Conservation (phyloP, 2,797 vertebrate species). For the Fundulus diaphanus region DNA sequence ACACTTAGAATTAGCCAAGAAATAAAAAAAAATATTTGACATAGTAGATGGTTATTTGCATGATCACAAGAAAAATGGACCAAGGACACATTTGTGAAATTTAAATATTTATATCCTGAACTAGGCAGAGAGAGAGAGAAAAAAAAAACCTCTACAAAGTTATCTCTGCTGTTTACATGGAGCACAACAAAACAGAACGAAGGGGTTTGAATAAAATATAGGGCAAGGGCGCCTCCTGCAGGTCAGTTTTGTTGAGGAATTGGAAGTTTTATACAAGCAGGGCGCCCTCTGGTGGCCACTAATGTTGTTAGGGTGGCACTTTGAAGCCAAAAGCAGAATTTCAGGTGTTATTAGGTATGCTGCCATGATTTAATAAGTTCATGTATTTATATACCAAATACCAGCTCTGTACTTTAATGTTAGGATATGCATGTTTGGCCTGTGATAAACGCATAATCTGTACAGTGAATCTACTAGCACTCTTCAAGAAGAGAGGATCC, state of each 20-base stretch:
- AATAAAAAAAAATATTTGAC: neutral
- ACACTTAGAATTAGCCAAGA: neutral
- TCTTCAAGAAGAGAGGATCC: no score
- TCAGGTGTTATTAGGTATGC: neutral
- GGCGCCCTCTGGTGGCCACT: neutral
- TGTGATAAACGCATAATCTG: no score
- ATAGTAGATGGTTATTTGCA: neutral
- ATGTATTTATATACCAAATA: neutral
- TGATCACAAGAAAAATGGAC: neutral
- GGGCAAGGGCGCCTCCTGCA: conserved; percentile 53
- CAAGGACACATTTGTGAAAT: neutral
- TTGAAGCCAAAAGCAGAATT: neutral
- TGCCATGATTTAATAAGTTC: neutral
- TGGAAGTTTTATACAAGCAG: neutral
- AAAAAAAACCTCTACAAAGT: neutral
- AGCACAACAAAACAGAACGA: neutral
- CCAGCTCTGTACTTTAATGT: neutral
- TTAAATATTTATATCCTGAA: neutral
- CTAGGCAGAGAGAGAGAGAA: neutral
- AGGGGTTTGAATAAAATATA: neutral
- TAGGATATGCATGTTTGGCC: no score
- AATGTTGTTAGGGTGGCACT: neutral
- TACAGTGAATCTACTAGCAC: no score
- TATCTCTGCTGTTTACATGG: neutral
- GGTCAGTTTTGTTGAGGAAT: neutral